These are phyloP conservation scores for Melieria omissa DNA, from an alignment of 2,888 invertebrate genomes.

Conservation along the genomic window DNA sequence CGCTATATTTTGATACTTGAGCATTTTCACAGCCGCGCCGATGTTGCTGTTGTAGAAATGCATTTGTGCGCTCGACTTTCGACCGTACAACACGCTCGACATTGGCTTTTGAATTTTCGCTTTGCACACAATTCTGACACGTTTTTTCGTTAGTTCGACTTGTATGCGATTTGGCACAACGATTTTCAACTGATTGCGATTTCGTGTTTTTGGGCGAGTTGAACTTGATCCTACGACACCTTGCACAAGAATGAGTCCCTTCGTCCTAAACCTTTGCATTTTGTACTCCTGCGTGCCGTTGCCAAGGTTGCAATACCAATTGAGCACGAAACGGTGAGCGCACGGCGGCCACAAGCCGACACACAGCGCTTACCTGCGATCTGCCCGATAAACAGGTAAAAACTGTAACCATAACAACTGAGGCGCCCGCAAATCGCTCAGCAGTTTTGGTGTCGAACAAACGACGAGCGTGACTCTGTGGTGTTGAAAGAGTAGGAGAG, in stretches of 20 bases:
- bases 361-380: constrained; percentile 3
- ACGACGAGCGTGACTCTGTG: background rate
- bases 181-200: constrained; percentile 2
- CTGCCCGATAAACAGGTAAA: constrained; percentile 34
- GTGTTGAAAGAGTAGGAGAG: too few species aligned
- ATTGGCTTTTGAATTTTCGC: background rate
- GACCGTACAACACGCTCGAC: constrained; percentile 13
- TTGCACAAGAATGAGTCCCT: constrained; percentile 70
- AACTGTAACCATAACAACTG: constrained; percentile 21
- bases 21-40: constrained; percentile 47
- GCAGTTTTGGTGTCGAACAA: background rate
- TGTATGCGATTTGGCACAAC: constrained; percentile 24
- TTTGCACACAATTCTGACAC: constrained; percentile 23
- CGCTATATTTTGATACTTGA: constrained; percentile 68
- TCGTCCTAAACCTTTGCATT: constrained; percentile 68
- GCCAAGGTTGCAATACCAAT: constrained; percentile 36
- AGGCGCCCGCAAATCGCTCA: background rate
- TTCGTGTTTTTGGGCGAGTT: constrained; percentile 38
- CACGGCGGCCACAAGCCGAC: background rate
- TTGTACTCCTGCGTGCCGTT: constrained; percentile 61
- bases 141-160: constrained; percentile 19
- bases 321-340: constrained; percentile 11
- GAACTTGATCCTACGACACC: constrained; percentile 67
- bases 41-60: background rate
- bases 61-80: too few species aligned